Percentiles rank a stretch among this genome's conserved stretches.
Evolutionary conservation across 1,140 invertebrate genomes (phyloP).

Genomic region (Holcopasites calliopsidis): DNA sequence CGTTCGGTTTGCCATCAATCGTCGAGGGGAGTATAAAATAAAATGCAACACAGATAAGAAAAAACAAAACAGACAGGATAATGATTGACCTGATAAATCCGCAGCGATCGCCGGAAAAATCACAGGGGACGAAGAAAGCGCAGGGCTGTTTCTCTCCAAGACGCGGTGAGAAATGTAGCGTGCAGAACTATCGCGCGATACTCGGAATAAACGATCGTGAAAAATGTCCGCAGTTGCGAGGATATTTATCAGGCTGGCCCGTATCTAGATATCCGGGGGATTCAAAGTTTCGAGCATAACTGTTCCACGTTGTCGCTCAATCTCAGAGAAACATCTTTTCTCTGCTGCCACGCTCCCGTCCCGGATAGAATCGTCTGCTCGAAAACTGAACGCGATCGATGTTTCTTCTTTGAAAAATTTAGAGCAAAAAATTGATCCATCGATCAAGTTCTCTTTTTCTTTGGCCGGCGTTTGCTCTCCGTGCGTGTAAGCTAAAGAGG

Average conservation of each 20-base stretch:
- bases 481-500: too few relatives aligned
- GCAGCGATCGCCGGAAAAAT: neutral
- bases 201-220: conserved; percentile 31
- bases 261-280: conserved; percentile 29
- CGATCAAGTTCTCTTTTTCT: neutral
- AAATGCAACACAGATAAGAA: neutral
- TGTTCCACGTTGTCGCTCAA: conserved; percentile 10
- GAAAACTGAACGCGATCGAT: neutral
- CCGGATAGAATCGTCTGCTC: neutral
- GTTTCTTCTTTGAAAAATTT: neutral
- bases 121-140: too few relatives aligned
- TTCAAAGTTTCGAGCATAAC: conserved; percentile 22
- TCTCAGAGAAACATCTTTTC: conserved; percentile 7
- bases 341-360: neutral
- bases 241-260: conserved; percentile 21
- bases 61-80: neutral
- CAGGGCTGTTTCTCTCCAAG: too few relatives aligned
- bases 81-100: conserved; percentile 11
- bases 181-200: conserved; percentile 19
- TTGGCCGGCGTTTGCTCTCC: neutral
- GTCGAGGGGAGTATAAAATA: too few relatives aligned
- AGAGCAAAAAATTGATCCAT: neutral
- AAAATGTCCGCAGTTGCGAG: conserved; percentile 17
- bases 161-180: conserved; percentile 18
- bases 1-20: neutral